These are phyloP conservation scores for Exocentrus adspersus DNA, from an alignment of 2,888 invertebrate species.

Conservation along the genomic window DNA sequence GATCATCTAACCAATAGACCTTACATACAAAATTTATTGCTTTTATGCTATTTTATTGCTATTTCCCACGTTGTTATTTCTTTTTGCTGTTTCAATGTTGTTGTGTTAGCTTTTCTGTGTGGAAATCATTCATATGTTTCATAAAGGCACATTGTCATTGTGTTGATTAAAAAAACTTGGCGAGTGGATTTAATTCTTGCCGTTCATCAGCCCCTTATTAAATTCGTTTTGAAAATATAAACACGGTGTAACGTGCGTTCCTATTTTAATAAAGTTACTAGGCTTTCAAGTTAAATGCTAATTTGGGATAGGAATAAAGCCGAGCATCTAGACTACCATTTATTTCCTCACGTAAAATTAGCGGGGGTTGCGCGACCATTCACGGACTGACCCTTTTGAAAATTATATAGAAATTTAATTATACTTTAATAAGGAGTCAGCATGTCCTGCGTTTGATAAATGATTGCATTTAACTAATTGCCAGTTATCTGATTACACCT, in stretches of 20 bases:
- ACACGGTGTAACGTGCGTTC: constrained; percentile 8
- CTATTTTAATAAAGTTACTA: constrained; percentile 43
- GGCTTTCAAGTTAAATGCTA: constrained; percentile 39
- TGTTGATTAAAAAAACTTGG: too few relatives aligned
- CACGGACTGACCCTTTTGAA: constrained; percentile 57
- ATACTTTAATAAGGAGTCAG: constrained; percentile 60
- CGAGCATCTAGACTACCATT: constrained; percentile 41
- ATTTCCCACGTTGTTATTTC: too few relatives aligned
- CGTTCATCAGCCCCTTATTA: too few relatives aligned
- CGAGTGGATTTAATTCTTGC: too few relatives aligned
- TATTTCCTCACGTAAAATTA: constrained; percentile 46
- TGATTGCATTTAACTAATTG: constrained; percentile 64
- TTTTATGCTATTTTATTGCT: too few relatives aligned
- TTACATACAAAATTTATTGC: too few relatives aligned
- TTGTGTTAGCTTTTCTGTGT: too few relatives aligned
- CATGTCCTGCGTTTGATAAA: constrained; percentile 59
- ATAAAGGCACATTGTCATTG: too few relatives aligned
- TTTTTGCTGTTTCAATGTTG: too few relatives aligned
- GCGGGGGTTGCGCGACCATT: constrained; percentile 43
- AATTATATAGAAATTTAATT: constrained; percentile 62
- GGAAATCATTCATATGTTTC: too few relatives aligned
- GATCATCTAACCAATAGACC: too few relatives aligned
- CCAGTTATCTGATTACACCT: constrained; percentile 63
- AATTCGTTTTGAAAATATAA: neutral
- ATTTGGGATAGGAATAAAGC: constrained; percentile 39